Conservation (phyloP, 2,113 vertebrate genomes). For the Gymnarchus niloticus region DNA sequence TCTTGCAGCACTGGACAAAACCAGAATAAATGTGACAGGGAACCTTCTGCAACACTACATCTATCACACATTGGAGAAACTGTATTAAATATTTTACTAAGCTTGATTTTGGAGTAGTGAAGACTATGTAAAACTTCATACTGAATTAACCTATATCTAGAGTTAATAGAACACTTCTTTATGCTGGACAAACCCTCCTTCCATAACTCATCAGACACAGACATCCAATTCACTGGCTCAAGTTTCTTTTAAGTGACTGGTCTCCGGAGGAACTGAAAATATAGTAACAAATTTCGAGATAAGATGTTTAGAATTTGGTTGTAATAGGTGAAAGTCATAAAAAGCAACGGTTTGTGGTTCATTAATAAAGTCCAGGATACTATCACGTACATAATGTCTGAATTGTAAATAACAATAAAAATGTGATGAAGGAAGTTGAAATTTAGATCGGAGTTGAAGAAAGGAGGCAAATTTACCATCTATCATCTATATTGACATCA, state of each 20-base stretch:
- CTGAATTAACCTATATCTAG: background rate
- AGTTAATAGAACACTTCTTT: background rate
- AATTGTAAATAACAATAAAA: background rate
- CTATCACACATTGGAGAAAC: constrained; percentile 1
- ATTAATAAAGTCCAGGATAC: background rate
- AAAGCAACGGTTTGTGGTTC: too few species aligned
- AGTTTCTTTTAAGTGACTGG: background rate
- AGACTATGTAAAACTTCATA: background rate
- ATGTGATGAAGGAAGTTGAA: background rate
- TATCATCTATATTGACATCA: background rate
- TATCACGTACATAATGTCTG: background rate
- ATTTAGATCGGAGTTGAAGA: background rate
- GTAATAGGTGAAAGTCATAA: too few species aligned
- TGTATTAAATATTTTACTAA: background rate
- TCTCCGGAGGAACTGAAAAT: background rate
- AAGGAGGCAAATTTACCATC: background rate
- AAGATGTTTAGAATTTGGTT: background rate
- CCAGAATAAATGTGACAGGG: background rate
- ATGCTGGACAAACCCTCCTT: background rate
- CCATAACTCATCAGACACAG: background rate
- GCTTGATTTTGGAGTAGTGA: constrained; percentile 12
- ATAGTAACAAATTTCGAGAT: background rate
- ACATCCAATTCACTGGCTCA: background rate
- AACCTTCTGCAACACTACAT: background rate
- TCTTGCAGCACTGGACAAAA: background rate